phyloP scores from a whole-genome alignment of 2,113 vertebrate species.

The Perognathus longimembris region DNA sequence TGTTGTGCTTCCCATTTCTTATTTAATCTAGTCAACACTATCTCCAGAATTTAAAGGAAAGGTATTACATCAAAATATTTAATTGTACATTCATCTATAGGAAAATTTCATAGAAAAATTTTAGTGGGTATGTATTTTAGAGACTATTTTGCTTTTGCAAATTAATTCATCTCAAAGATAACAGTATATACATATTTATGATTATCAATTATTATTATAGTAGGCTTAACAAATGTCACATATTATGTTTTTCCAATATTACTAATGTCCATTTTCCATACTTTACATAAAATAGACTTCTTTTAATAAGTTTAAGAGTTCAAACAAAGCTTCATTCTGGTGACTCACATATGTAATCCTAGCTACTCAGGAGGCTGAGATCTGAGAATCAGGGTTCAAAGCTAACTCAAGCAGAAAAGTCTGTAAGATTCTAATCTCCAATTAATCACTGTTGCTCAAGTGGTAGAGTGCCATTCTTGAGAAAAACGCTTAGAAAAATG shows the following conservation, averaged over 20 bases:
- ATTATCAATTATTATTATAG: background rate
- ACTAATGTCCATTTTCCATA: slow-evolving; percentile 19
- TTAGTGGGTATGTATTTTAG: slow-evolving; percentile 26
- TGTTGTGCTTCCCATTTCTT: background rate
- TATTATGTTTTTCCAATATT: background rate
- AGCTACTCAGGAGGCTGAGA: no score
- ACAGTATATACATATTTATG: background rate
- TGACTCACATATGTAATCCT: no score
- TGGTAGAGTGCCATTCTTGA: no score
- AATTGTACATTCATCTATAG: slow-evolving; percentile 55
- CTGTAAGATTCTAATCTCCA: no score
- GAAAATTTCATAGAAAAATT: slow-evolving; percentile 45
- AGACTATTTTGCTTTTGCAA: slow-evolving; percentile 33
- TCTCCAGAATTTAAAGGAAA: slow-evolving; percentile 3
- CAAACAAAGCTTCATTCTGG: background rate
- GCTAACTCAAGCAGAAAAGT: no score
- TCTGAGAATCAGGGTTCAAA: no score
- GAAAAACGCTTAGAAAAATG: no score
- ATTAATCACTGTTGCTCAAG: no score
- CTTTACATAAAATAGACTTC: background rate
- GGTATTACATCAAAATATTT: slow-evolving; percentile 60
- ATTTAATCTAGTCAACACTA: slow-evolving; percentile 29
- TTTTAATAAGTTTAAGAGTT: slow-evolving; percentile 1
- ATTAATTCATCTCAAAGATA: background rate
- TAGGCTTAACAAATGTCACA: slow-evolving; percentile 15